These are phyloP conservation scores for Myotis yumanensis DNA, from an alignment of 2,113 vertebrate genomes.

Conservation along the genomic window DNA sequence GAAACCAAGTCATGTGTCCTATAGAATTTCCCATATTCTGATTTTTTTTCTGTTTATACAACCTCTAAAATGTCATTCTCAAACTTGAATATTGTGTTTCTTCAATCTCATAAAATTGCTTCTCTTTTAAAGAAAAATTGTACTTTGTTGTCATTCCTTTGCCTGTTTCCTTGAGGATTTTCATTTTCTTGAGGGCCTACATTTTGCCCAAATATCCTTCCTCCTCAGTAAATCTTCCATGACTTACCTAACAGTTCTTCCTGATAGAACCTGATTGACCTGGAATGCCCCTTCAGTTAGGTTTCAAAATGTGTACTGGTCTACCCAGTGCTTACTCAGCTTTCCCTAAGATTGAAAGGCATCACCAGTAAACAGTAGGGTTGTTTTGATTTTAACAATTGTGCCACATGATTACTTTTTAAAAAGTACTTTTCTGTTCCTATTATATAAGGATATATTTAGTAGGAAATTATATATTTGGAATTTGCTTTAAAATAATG, in stretches of 20 bases:
- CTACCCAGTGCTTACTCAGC: conserved; percentile 25
- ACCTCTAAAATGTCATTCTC: conserved; percentile 4
- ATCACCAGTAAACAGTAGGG: background rate
- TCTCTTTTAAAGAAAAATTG: conserved; percentile 1
- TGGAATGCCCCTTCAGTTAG: background rate
- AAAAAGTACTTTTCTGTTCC: background rate
- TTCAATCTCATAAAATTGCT: background rate
- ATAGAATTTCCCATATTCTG: background rate
- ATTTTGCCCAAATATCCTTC: background rate
- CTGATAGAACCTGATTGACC: background rate
- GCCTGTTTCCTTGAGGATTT: background rate
- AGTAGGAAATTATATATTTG: background rate
- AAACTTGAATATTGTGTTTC: background rate
- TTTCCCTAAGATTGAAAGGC: conserved; percentile 20
- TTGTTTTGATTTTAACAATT: conserved; percentile 36
- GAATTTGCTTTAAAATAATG: background rate
- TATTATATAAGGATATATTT: background rate
- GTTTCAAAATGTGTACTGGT: conserved; percentile 44
- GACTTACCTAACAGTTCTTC: background rate
- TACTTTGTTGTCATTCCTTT: background rate
- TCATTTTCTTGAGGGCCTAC: background rate
- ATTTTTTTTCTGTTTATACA: background rate
- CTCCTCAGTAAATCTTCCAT: background rate
- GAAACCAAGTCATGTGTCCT: background rate
- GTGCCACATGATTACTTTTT: background rate